Evolutionary conservation across 2,797 vertebrate genomes (phyloP).

Genomic region (Dallia pectoralis): DNA sequence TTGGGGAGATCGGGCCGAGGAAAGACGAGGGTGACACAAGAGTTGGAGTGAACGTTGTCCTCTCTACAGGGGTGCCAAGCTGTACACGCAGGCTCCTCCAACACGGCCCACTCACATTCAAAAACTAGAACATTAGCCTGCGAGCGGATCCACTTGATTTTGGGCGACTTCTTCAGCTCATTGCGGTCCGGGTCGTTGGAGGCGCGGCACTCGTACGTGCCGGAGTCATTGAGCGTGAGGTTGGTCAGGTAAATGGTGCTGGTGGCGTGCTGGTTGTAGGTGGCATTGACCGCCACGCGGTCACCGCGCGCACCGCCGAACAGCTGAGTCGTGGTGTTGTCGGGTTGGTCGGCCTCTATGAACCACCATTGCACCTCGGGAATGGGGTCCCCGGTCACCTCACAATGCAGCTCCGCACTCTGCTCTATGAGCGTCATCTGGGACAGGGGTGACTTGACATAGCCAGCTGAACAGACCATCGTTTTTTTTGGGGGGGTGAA

Average conservation of each 20-base stretch:
- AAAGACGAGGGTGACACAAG: slow-evolving; percentile 36
- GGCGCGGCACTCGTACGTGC: slow-evolving; percentile 92
- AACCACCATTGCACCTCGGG: slow-evolving; percentile 98
- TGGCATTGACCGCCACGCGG: slow-evolving; percentile 85
- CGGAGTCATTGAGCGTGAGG: slow-evolving; percentile 80
- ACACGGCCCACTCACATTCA: slow-evolving; percentile 88
- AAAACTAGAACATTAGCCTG: slow-evolving; percentile 93
- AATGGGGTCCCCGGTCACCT: slow-evolving; percentile 87
- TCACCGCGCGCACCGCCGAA: slow-evolving; percentile 86
- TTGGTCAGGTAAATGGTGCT: slow-evolving; percentile 81
- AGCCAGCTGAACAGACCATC: slow-evolving; percentile 77
- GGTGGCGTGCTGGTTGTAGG: slow-evolving; percentile 84
- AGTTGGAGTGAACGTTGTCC: slow-evolving; percentile 52
- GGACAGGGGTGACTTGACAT: slow-evolving; percentile 87
- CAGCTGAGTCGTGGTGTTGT: slow-evolving; percentile 80
- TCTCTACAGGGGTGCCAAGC: slow-evolving; percentile 56
- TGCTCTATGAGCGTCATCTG: slow-evolving; percentile 78
- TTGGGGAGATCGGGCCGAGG: slow-evolving; percentile 15
- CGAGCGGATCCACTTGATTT: slow-evolving; percentile 96
- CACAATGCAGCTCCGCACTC: slow-evolving; percentile 84
- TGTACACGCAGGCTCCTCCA: slow-evolving; percentile 32
- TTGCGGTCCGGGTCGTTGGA: slow-evolving; percentile 96
- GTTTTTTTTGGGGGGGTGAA: neutral
- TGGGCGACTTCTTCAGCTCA: slow-evolving; percentile 88
- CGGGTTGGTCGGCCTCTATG: slow-evolving; percentile 77